These are phyloP conservation scores for Cottoperca gobio DNA, from an alignment of 2,797 vertebrate genomes.

Conservation along the genomic window DNA sequence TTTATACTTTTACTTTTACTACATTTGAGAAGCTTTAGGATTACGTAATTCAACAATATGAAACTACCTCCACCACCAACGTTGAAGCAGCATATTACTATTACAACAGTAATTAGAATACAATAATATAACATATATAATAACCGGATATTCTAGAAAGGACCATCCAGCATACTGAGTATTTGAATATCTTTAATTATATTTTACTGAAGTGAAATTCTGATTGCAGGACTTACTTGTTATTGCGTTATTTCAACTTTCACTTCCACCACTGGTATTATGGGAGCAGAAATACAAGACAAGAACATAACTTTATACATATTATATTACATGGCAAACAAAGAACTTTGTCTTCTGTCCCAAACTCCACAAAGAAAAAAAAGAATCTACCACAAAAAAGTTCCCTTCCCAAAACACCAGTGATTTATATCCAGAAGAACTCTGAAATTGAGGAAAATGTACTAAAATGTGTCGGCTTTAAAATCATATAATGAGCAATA, in stretches of 20 bases:
- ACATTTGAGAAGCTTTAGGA: background rate
- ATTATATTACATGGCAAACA: background rate
- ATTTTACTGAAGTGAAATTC: background rate
- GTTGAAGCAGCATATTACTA: background rate
- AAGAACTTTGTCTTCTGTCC: background rate
- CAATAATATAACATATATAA: background rate
- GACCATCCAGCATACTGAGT: background rate
- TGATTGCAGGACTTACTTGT: background rate
- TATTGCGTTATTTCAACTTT: background rate
- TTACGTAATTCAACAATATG: too few species aligned
- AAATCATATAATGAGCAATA: background rate
- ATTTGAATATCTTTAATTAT: background rate
- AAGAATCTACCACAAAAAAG: background rate
- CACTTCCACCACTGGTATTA: background rate
- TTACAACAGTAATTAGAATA: background rate
- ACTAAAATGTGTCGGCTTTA: background rate
- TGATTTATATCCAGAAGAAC: background rate
- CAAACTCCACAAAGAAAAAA: background rate
- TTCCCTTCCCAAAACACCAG: background rate
- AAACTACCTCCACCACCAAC: background rate
- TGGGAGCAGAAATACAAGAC: background rate
- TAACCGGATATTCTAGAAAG: background rate
- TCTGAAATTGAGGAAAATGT: background rate
- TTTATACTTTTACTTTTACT: background rate
- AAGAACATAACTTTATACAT: background rate